Evolutionary conservation across 2,888 invertebrate genomes (phyloP).

Genomic region (Drosophila mettleri): DNA sequence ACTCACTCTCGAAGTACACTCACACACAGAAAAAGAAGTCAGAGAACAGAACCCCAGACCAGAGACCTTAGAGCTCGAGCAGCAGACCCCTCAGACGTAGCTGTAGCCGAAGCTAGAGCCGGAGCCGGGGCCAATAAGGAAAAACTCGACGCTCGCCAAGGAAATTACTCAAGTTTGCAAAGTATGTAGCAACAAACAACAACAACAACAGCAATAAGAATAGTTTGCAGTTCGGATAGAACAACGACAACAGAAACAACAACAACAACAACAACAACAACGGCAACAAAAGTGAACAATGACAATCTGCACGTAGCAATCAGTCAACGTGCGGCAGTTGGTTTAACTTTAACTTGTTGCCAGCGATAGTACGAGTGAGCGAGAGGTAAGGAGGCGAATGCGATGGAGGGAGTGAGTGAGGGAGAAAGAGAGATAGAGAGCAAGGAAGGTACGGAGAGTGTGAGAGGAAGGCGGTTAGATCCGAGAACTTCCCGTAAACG

Average conservation of each 20-base stretch:
- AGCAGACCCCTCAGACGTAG: constrained; percentile 9
- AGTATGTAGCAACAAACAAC: constrained; percentile 69
- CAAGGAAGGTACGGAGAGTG: constrained; percentile 7
- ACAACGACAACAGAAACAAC: constrained; percentile 39
- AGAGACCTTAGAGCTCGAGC: constrained; percentile 49
- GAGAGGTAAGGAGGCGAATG: constrained; percentile 6
- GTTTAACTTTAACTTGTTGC: constrained; percentile 77
- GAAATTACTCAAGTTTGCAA: constrained; percentile 79
- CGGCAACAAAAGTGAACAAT: constrained; percentile 71
- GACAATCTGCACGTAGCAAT: constrained; percentile 84
- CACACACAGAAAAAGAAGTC: constrained; percentile 38
- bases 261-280: constrained; percentile 18
- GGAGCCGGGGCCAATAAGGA: constrained; percentile 67
- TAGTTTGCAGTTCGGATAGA: constrained; percentile 49
- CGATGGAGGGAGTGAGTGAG: constrained; percentile 14
- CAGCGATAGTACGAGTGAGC: constrained; percentile 54
- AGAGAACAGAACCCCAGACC: constrained; percentile 45
- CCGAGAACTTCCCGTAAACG: constrained; percentile 57
- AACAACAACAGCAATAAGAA: constrained; percentile 55
- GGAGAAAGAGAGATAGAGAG: constrained; percentile 9
- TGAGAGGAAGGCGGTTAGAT: constrained; percentile 26
- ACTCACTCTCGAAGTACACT: constrained; percentile 68
- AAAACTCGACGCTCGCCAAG: constrained; percentile 76
- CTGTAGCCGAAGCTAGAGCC: constrained; percentile 30
- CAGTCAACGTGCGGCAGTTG: constrained; percentile 82